These are phyloP conservation scores for Trichoplusia ni DNA, from an alignment of 1,140 invertebrate species.

Conservation along the genomic window DNA sequence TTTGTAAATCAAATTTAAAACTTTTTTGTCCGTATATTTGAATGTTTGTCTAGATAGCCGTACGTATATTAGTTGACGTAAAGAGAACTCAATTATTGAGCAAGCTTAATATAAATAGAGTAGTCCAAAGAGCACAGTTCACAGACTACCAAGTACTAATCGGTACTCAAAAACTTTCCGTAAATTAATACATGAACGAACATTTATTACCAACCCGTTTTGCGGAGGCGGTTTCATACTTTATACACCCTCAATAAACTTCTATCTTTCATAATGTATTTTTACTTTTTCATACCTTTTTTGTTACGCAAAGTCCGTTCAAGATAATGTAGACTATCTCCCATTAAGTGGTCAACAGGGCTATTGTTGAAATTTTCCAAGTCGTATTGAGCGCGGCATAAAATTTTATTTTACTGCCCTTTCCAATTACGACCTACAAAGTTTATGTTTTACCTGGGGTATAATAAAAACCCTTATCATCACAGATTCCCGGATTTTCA, in stretches of 20 bases:
- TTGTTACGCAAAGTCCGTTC: background rate
- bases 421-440: conserved; percentile 36
- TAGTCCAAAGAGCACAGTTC: too few species aligned
- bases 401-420: conserved; percentile 36
- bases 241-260: background rate
- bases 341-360: background rate
- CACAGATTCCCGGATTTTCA: conserved; percentile 48
- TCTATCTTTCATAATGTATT: background rate
- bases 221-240: too few species aligned
- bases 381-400: conserved; percentile 1
- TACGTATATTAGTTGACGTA: too few species aligned
- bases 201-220: too few species aligned
- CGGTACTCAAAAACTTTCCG: too few species aligned
- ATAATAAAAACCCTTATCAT: conserved; percentile 47
- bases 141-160: too few species aligned
- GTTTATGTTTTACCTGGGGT: conserved; percentile 43
- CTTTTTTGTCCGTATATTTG: too few species aligned
- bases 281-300: background rate
- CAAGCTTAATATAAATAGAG: too few species aligned
- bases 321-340: background rate
- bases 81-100: too few species aligned
- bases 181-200: too few species aligned
- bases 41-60: too few species aligned
- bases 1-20: too few species aligned
- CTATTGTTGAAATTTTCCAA: conserved; percentile 14